Conservation (phyloP, 2,888 invertebrate genomes). For the Caenorhabditis zanzibari region DNA sequence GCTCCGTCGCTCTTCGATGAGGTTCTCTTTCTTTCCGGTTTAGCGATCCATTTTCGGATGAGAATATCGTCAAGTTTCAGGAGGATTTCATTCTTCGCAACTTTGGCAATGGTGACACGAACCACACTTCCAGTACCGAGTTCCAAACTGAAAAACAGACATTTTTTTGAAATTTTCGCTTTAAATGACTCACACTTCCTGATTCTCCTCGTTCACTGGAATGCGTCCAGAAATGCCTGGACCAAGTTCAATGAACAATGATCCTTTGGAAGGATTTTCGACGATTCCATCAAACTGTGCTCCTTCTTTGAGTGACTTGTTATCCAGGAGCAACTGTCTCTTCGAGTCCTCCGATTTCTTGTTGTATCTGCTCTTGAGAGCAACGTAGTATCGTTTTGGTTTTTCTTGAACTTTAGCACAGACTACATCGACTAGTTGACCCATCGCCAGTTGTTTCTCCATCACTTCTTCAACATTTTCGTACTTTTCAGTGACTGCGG, state of each 20-base stretch:
- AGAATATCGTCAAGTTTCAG: constrained; percentile 58
- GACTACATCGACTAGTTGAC: constrained; percentile 56
- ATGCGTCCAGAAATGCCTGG: constrained; percentile 65
- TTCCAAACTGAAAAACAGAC: constrained; percentile 57
- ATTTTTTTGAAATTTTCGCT: too few relatives aligned
- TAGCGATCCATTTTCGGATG: constrained; percentile 54
- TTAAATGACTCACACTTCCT: constrained; percentile 43
- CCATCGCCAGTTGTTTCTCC: constrained; percentile 44
- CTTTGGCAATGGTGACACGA: constrained; percentile 34
- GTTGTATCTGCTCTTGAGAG: constrained; percentile 26
- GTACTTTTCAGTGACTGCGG: constrained; percentile 63
- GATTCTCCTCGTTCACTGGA: constrained; percentile 54
- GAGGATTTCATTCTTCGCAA: constrained; percentile 15
- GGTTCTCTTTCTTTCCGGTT: constrained; percentile 42
- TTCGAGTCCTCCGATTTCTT: constrained; percentile 3
- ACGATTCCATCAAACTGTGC: constrained; percentile 64
- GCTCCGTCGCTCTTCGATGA: constrained; percentile 34
- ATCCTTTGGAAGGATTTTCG: constrained; percentile 30
- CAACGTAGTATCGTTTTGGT: constrained; percentile 59
- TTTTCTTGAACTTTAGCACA: constrained; percentile 28
- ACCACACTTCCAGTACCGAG: constrained; percentile 54
- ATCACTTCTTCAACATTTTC: constrained; percentile 54
- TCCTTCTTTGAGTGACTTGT: constrained; percentile 17
- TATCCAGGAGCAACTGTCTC: constrained; percentile 40
- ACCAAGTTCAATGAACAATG: constrained; percentile 64